Evolutionary conservation across 2,888 invertebrate genomes (phyloP).

Genomic region (Prosapia bicincta): DNA sequence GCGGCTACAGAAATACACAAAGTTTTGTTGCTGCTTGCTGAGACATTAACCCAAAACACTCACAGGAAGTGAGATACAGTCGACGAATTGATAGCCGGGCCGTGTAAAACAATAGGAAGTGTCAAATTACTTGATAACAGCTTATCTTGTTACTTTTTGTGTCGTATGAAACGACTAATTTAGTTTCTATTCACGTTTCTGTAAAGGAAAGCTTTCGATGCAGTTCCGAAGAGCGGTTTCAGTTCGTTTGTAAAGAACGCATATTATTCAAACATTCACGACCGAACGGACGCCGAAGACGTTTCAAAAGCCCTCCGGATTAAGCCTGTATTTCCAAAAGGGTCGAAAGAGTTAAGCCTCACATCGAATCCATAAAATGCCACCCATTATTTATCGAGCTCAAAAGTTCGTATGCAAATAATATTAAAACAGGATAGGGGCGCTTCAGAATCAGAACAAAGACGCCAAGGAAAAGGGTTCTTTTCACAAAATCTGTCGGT

Average conservation of each 20-base stretch:
- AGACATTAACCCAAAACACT: background rate
- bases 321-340: background rate
- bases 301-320: background rate
- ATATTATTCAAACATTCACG: background rate
- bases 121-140: background rate
- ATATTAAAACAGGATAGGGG: slow-evolving; percentile 13
- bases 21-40: background rate
- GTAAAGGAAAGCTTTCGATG: background rate
- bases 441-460: background rate
- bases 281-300: background rate
- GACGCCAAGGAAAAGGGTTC: slow-evolving; percentile 12
- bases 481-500: slow-evolving; percentile 9
- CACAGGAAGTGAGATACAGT: background rate
- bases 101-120: background rate
- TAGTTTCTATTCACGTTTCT: background rate
- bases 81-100: background rate
- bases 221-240: no score
- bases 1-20: background rate
- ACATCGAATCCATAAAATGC: slow-evolving; percentile 6
- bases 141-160: background rate
- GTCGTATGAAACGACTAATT: background rate
- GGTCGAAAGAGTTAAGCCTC: background rate
- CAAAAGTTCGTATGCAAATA: slow-evolving; percentile 22
- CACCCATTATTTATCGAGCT: slow-evolving; percentile 19
- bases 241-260: no score